Conservation (phyloP, 37 sponge, comb jelly and placozoan species). For the Cladorhizidae sp. region DNA sequence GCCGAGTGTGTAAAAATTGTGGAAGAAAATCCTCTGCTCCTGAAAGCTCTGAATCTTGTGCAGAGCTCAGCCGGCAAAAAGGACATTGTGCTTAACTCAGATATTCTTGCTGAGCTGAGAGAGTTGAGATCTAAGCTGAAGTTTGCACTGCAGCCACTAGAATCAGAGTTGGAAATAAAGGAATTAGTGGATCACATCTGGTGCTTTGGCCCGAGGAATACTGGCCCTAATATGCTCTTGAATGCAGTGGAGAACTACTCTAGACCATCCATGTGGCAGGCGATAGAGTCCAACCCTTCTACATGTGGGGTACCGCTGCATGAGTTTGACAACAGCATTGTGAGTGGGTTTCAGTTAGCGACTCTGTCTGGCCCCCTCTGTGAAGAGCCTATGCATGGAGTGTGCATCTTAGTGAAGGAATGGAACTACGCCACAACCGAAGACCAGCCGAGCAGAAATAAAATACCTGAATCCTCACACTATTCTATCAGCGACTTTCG, state of each 20-base stretch:
- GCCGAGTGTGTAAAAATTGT: slow-evolving; percentile 41
- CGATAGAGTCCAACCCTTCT: neutral
- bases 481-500: neutral
- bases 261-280: slow-evolving; percentile 70
- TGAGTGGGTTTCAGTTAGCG: slow-evolving; percentile 95
- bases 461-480: neutral
- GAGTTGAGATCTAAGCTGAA: slow-evolving; percentile 41
- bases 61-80: neutral
- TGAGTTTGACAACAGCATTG: slow-evolving; percentile 79
- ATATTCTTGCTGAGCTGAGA: slow-evolving; percentile 31
- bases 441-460: neutral
- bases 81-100: slow-evolving; percentile 22
- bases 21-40: slow-evolving; percentile 38
- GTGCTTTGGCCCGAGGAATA: slow-evolving; percentile 84
- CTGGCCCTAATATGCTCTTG: slow-evolving; percentile 91
- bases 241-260: slow-evolving; percentile 60
- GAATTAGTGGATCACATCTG: slow-evolving; percentile 77
- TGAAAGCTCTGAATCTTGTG: slow-evolving; percentile 46
- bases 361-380: slow-evolving; percentile 94
- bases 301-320: slow-evolving; percentile 25
- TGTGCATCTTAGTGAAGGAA: slow-evolving; percentile 72
- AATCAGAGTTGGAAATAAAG: slow-evolving; percentile 36
- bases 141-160: neutral
- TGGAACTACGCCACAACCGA: slow-evolving; percentile 45
- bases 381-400: slow-evolving; percentile 95